Conservation (phyloP, 2,113 vertebrate species). For the Oreamnos americanus region DNA sequence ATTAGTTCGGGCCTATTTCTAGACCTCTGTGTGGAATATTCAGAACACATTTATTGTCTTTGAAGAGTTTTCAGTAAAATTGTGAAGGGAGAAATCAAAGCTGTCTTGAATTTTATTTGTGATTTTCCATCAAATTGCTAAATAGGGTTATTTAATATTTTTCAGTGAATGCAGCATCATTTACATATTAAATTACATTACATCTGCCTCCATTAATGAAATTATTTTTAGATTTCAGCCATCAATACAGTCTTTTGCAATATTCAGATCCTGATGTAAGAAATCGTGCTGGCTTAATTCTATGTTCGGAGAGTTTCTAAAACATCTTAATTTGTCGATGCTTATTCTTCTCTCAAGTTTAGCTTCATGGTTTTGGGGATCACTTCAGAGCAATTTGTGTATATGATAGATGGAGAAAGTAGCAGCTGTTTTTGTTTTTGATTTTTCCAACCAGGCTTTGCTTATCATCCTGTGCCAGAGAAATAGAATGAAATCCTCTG, state of each 20-base stretch:
- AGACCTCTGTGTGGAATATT: not conserved
- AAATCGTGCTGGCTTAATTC: not conserved
- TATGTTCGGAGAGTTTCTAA: constrained; percentile 5
- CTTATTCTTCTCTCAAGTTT: not conserved
- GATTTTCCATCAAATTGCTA: constrained; percentile 35
- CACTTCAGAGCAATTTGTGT: not conserved
- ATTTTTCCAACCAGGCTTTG: not conserved
- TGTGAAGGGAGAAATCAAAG: not conserved
- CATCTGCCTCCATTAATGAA: constrained; percentile 46
- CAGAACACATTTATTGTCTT: constrained; percentile 41
- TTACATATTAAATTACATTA: constrained; percentile 52
- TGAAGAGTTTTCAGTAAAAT: constrained; percentile 41
- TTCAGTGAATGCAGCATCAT: constrained; percentile 38
- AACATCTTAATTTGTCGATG: not conserved
- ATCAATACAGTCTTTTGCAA: constrained; percentile 5
- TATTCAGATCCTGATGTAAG: constrained; percentile 19
- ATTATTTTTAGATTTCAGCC: constrained; percentile 62
- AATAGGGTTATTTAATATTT: constrained; percentile 12
- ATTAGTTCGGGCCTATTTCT: constrained; percentile 51
- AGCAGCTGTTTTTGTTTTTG: not conserved
- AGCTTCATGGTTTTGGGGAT: not conserved
- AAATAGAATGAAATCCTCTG: constrained; percentile 15
- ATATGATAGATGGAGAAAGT: not conserved
- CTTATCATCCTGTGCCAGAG: not conserved
- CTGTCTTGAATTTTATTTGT: constrained; percentile 35